Base-by-base conservation (phyloP, 2,113 vertebrate species). In the Argyrosomus japonicus region DNA sequence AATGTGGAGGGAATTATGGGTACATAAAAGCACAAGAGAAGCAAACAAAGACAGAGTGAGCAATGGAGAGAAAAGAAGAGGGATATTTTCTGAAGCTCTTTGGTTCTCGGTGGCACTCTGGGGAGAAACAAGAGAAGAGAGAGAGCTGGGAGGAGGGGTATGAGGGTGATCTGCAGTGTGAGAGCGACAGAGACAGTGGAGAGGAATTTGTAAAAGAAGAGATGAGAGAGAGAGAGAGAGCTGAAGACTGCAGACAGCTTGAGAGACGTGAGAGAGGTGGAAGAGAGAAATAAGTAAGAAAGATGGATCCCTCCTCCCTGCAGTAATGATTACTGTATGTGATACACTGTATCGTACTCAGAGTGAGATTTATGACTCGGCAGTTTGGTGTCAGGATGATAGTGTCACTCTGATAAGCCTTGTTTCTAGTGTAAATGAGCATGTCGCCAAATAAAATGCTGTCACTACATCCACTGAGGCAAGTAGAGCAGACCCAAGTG, bases 351-450 rank as follows among this genome's bases (percentile, higher is more conserved):
- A 57, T 69, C 6, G 3, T 74, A 29, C 61, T 73, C 74, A 48
- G 64, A 45, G 36, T 58, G 50, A 81, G 54, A 76, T 70, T 69
- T 75, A 56, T 60, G 48, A 78, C 63, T 32, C 15, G 61, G 78
- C 68, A 69, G 14, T 67, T 48, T 47, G 64, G 19, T 87, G 75
- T 76, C 57, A 64, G 6, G 69, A 68, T 80, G 81, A 86, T 75
- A 65, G 25, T 69, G 64, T 68, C 75, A 47, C 71, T 56, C 19
- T 68, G 81, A 86, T 88, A 47, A 74, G 27, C 51, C 65, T 70
- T 64, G 36, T 57, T 78, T 73, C 36, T 21, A 27, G 19, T 83
- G 77, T 77, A 74, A 72, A 82, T 70, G 67, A 82, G 79, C 51
- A 15, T 75, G 81, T 47, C 45, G 62, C 57, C 57, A 5, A 79